Evolutionary conservation across 2,113 vertebrate genomes (phyloP).

Genomic region (Nothobranchius kuhntae): DNA sequence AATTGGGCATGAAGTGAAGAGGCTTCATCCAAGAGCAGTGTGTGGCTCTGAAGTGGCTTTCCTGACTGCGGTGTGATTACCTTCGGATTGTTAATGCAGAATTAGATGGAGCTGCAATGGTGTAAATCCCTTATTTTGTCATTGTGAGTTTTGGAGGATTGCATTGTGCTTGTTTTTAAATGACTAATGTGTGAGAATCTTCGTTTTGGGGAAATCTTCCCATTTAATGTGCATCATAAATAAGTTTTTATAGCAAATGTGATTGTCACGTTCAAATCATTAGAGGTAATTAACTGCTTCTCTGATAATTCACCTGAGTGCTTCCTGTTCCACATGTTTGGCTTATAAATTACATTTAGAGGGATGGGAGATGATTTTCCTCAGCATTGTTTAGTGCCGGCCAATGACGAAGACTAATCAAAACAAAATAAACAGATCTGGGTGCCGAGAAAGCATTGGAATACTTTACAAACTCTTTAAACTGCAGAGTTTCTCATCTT

Average conservation of each 20-base stretch:
- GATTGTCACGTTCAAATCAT: conserved; percentile 77
- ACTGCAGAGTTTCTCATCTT: conserved; percentile 5
- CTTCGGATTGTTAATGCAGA: conserved; percentile 73
- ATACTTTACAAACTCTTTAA: conserved; percentile 31
- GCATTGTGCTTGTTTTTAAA: conserved; percentile 64
- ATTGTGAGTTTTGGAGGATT: conserved; percentile 67
- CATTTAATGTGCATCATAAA: conserved; percentile 76
- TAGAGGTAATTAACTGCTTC: conserved; percentile 78
- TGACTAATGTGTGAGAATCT: conserved; percentile 51
- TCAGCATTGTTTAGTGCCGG: background rate
- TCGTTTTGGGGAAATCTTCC: conserved; percentile 62
- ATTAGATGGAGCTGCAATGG: conserved; percentile 47
- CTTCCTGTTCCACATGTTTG: conserved; percentile 69
- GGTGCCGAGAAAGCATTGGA: conserved; percentile 5
- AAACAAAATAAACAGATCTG: conserved; percentile 9
- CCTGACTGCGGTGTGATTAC: conserved; percentile 78
- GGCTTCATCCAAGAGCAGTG: conserved; percentile 68
- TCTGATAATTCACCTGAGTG: conserved; percentile 80
- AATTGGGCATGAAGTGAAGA: conserved; percentile 82
- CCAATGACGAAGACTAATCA: conserved; percentile 4
- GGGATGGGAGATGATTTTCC: conserved; percentile 54
- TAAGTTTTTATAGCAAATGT: conserved; percentile 82
- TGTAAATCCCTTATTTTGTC: conserved; percentile 73
- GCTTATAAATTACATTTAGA: conserved; percentile 72
- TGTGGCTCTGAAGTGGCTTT: conserved; percentile 71